These are phyloP conservation scores for Sorex fumeus DNA, from an alignment of 2,113 vertebrate species.

Conservation along the genomic window DNA sequence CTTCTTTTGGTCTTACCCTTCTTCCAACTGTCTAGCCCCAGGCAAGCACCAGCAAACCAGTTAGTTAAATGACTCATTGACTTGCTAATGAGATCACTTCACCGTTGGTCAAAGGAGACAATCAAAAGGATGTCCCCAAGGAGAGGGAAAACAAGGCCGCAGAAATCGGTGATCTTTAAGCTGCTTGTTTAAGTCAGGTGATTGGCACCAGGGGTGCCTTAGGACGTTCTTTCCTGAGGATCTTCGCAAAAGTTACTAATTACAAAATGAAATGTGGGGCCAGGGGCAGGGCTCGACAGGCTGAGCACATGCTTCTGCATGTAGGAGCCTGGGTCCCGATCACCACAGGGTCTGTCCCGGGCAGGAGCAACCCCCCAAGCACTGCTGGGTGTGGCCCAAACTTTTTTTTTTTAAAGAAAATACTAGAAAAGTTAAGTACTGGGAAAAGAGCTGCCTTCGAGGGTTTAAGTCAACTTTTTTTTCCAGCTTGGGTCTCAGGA, in stretches of 20 bases:
- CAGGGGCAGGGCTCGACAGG: no score
- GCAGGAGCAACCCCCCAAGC: no score
- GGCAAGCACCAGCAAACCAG: conserved; percentile 67
- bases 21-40: neutral
- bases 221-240: conserved; percentile 5
- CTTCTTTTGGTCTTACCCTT: no score
- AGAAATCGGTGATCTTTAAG: neutral
- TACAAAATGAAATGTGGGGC: neutral
- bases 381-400: no score
- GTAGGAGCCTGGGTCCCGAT: no score
- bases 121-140: conserved; percentile 61
- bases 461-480: no score
- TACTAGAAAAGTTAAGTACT: no score
- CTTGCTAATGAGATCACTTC: conserved; percentile 79
- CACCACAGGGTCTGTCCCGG: no score
- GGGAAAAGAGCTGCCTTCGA: no score
- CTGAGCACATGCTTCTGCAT: no score
- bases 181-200: conserved; percentile 20
- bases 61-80: conserved; percentile 80
- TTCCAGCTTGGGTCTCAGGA: no score
- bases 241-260: neutral
- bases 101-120: conserved; percentile 55
- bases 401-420: no score
- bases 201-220: neutral
- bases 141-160: conserved; percentile 56